Evolutionary conservation across 2,888 invertebrate genomes (phyloP), one percentile per base, ranked within the genome.

Genomic region (Acronicta alni): DNA sequence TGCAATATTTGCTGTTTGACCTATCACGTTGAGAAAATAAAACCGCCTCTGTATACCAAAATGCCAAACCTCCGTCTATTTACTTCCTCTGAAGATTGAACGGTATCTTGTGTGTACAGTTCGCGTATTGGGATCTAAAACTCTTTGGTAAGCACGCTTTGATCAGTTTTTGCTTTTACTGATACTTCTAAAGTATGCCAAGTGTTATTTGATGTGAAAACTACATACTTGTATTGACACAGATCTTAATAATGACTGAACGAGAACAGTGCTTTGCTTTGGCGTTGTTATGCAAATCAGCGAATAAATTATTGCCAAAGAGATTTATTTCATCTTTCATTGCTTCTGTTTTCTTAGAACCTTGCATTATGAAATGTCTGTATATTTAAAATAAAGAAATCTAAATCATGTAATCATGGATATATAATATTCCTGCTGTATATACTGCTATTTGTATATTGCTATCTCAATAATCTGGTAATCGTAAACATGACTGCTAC

Each of bases 51-150:
- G 15, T 46, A 58, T 32, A 57, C 46, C 38, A 66, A 65, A n/a
- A 60, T 67, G 45, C 47, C 66, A 69, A 71, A 45, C 26, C 42
- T 46, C 48, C 37, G 56, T 67, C 67, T 67, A 55, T 64, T 59
- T 67, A 61, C 54, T 49, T 39, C 61, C 37, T 55, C 43, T 61
- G 48, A 57, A 53, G 54, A 75, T 64, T 67, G 57, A 72, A 72
- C 61, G 64, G 64, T 69, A 73, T 64, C 53, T 61, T 64, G 14
- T 57, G 63, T 57, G 48, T 47, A 51, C 59, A 54, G 55, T 59
- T 63, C 53, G 39, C 57, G 45, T 44, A 54, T 62, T 63, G 17
- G 41, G n/a, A 51, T 66, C 44, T 58, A 59, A 57, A 49, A 49
- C 52, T 48, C 54, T 59, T 26, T 35, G 54, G 63, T 56, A 53